These are phyloP conservation scores for Aegithalos caudatus DNA, from an alignment of 2,113 vertebrate species.

Conservation along the genomic window DNA sequence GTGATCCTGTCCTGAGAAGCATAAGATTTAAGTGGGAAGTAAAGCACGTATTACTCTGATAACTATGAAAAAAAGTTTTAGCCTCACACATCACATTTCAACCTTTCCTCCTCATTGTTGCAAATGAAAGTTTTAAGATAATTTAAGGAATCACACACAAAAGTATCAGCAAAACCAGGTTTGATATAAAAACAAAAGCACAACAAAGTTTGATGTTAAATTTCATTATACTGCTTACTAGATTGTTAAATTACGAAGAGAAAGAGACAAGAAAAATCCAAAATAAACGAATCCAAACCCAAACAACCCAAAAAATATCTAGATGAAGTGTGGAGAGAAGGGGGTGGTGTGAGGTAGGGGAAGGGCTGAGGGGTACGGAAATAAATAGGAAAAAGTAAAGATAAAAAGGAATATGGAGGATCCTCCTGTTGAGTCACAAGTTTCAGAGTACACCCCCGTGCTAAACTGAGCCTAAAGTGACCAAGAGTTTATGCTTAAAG, in stretches of 20 bases:
- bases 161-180: fast-evolving
- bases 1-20: background rate
- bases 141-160: fast-evolving
- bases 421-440: background rate
- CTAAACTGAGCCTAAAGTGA: background rate
- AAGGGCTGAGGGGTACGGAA: background rate
- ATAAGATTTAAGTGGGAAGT: background rate
- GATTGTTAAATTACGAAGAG: background rate
- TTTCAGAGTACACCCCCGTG: background rate
- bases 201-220: background rate
- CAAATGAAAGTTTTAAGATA: fast-evolving
- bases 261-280: background rate
- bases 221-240: background rate
- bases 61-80: background rate
- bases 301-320: background rate
- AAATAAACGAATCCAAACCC: background rate
- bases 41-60: background rate
- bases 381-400: background rate
- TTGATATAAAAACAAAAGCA: background rate
- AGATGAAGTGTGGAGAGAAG: too few relatives aligned
- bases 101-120: background rate
- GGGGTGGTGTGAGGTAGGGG: fast-evolving
- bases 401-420: background rate
- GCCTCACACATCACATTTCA: background rate
- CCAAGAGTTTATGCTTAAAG: background rate